These are phyloP conservation scores for Lithophane leautieri DNA, from an alignment of 2,888 invertebrate genomes.

Conservation along the genomic window DNA sequence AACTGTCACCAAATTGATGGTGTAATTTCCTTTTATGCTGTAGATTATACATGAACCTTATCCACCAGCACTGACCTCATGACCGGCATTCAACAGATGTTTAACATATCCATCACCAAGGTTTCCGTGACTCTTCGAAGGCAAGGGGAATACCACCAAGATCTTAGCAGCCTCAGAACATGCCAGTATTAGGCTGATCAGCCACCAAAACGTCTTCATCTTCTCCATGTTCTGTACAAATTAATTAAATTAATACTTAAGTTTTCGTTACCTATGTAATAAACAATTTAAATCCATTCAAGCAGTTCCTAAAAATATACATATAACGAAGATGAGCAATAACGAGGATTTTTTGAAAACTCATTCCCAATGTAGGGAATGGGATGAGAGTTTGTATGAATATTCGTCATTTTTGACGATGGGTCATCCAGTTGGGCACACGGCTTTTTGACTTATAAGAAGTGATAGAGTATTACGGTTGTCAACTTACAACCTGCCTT, in stretches of 20 bases:
- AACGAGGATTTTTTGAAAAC: not conserved
- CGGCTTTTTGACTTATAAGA: not conserved
- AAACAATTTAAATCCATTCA: not conserved
- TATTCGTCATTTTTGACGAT: not conserved
- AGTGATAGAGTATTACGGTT: not conserved
- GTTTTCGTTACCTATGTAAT: not conserved
- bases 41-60: not conserved
- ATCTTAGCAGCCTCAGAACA: constrained; percentile 64
- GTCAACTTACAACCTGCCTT: not conserved
- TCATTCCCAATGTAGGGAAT: not conserved
- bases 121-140: constrained; percentile 70
- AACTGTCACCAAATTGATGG: not conserved
- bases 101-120: constrained; percentile 70
- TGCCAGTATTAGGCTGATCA: constrained; percentile 33
- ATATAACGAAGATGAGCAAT: too few species aligned
- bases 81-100: constrained; percentile 71
- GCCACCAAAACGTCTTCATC: constrained; percentile 19
- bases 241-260: not conserved
- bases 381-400: not conserved
- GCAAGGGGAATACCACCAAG: constrained; percentile 70
- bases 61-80: constrained; percentile 69
- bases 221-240: constrained; percentile 30
- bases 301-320: not conserved
- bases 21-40: not conserved
- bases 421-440: not conserved